Base-by-base conservation (phyloP, 2,113 vertebrate genomes). In the Archocentrus centrarchus region DNA sequence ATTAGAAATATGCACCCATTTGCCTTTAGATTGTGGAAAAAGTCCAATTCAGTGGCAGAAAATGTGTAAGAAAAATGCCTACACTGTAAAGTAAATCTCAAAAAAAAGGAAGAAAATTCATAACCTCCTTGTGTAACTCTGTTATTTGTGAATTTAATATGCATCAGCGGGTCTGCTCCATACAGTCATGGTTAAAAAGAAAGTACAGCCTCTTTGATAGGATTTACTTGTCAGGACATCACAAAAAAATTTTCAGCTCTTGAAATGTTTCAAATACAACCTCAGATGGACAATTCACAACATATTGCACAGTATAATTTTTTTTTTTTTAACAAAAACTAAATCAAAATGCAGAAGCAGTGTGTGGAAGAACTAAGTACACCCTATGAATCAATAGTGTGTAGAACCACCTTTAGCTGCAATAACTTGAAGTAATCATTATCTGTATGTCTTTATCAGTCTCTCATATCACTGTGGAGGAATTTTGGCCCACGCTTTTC, bases 371-470 rank as follows among this genome's bases (percentile, higher is more conserved):
- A 35, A 35, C 35, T 1, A 64, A 41, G 47, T 15, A 41, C 0
- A 41, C 20, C n/a, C 35, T 14, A 37, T 14, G 37, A 41, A 22
- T 64, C 37, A 0, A 37, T 8, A 41, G 35, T 6, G 22, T 64
- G 22, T 64, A 41, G 20, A 0, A 63, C n/a, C 61, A 63, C 61
- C n/a, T 63, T 63, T 63, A 63, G 61, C 35, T 39, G 13, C 35
- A 63, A 2, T 63, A 39, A 20, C 32, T 63, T 63, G 61, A 0
- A 39, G 0, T 22, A 63, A 39, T 8, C 0, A 63, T 63, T 63
- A 22, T 3, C 2, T 64, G 8, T 64, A 64, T 22, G 35, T 5
- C 62, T 64, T 41, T 15, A 41, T 41, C 35, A 22, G 62, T 41
- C 20, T 41, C 20, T 41, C 37, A 41, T 0, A 15, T 64, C 1